Percentiles rank a stretch among this genome's conserved stretches.
These are phyloP conservation scores for Drosophila lowei DNA, from an alignment of 1,140 invertebrate species.

Conservation along the genomic window DNA sequence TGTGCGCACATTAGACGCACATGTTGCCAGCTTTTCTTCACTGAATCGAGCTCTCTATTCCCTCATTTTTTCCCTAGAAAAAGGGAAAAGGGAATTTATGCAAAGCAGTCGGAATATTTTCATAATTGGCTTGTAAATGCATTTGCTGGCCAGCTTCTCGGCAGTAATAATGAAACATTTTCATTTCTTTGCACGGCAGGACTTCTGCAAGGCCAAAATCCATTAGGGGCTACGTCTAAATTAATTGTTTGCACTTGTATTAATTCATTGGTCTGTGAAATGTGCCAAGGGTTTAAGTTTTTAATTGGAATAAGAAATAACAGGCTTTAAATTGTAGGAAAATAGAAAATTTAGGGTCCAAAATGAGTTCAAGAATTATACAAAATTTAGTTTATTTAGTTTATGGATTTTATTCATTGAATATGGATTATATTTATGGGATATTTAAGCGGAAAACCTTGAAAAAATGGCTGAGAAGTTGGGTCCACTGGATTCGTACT, in stretches of 20 bases:
- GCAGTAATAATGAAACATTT: conserved; percentile 25
- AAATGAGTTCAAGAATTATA: too few species aligned
- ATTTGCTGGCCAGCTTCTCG: conserved; percentile 18
- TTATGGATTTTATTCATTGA: too few species aligned
- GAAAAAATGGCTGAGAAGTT: too few species aligned
- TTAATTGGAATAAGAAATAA: not conserved
- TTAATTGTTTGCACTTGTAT: conserved; percentile 33
- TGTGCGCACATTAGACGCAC: conserved; percentile 78
- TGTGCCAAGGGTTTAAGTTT: not conserved
- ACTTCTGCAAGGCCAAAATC: conserved; percentile 31
- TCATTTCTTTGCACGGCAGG: conserved; percentile 11
- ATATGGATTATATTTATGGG: too few species aligned
- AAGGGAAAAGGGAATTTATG: conserved; percentile 28
- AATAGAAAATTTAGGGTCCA: too few species aligned
- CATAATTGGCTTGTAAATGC: conserved; percentile 65
- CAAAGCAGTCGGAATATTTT: conserved; percentile 46
- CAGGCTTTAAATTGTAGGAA: not conserved
- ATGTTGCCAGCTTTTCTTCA: conserved; percentile 49
- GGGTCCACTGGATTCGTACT: too few species aligned
- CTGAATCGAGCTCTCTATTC: conserved; percentile 32
- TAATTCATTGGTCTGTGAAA: conserved; percentile 5
- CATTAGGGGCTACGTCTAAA: conserved; percentile 33
- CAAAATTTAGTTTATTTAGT: too few species aligned
- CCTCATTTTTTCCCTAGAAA: conserved; percentile 1
- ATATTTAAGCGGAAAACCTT: too few species aligned